Base-by-base conservation (phyloP, 2,888 invertebrate species). In the Myopa testacea region DNA sequence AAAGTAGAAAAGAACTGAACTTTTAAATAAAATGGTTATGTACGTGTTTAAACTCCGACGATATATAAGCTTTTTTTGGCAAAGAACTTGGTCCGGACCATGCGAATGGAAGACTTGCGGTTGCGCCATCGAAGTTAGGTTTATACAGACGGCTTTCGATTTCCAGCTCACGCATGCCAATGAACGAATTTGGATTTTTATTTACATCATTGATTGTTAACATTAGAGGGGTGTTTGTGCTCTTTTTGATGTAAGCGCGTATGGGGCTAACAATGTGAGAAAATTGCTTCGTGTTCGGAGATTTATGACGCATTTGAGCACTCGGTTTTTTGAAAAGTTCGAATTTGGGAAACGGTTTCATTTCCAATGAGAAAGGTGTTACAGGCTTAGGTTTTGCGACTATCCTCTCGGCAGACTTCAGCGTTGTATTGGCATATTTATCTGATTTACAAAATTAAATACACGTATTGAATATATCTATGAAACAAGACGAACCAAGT, bases 221-320 rank as follows among this genome's bases (percentile, higher is more conserved):
- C 79, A 88, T 85, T 0, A 90, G 80, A 0, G 90, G 90, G 0
- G 88, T 86, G 4, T 84, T 85, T 1, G 87, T 85, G 0, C 89
- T 89, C 55, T 89, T 89, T 19, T 90, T 88, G 75, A 90, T 90
- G 76, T 90, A 90, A 0, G 88, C 82, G 7, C 89, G 87, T 62
- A 90, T 87, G 1, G 90, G 90, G 83, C 90, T 90, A 3, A 89
- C 82, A 72, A 90, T 86, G 78, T 90, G 86, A 0, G 85, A 83
- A 78, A 84, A 89, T 26, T 84, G 83, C 38, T 83, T 84, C 45
- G 60, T 82, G 78, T 69, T 69, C 34, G 62, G 26, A 63, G 10
- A 10, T 26, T 82, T 82, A 10, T 83, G 82, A 4, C 83, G 83
- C 16, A 79, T 50, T 26, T 75, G 70, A 19, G 62, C 63, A 72